These are phyloP conservation scores for Melanocharis versteri DNA, from an alignment of 2,113 vertebrate genomes.

Conservation along the genomic window DNA sequence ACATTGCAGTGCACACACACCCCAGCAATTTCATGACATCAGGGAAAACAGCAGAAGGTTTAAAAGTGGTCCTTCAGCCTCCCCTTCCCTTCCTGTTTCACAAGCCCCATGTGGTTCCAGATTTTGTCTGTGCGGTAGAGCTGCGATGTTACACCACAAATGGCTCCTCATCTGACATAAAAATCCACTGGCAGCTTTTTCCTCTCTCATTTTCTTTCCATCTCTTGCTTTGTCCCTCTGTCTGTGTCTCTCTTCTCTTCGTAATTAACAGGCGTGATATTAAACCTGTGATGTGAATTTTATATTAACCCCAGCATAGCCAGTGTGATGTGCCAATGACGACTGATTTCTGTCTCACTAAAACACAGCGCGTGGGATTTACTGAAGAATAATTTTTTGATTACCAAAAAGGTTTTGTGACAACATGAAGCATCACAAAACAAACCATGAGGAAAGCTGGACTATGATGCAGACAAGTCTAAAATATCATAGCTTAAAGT, in stretches of 20 bases:
- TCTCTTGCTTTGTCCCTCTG: background rate
- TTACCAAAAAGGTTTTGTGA: background rate
- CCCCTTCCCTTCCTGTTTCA: background rate
- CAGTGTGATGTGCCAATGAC: too few species aligned
- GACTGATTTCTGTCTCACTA: background rate
- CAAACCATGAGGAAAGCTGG: background rate
- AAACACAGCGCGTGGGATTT: background rate
- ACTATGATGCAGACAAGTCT: background rate
- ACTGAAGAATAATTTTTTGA: background rate
- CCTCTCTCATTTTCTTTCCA: accelerated
- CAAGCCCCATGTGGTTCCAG: background rate
- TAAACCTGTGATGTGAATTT: background rate
- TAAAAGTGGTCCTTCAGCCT: background rate
- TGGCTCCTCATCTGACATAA: background rate
- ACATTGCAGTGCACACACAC: background rate
- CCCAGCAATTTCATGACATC: background rate
- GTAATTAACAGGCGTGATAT: background rate
- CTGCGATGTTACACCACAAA: background rate
- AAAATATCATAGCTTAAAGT: background rate
- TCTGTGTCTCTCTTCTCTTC: background rate
- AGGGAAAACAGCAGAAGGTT: background rate
- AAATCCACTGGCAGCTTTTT: accelerated
- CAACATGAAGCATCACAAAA: background rate
- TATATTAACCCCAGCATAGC: background rate
- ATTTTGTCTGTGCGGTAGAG: background rate